Percentiles rank a stretch among this genome's conserved stretches.
phyloP scores from a whole-genome alignment of 2,797 vertebrate genomes.

The Balearica regulorum region DNA sequence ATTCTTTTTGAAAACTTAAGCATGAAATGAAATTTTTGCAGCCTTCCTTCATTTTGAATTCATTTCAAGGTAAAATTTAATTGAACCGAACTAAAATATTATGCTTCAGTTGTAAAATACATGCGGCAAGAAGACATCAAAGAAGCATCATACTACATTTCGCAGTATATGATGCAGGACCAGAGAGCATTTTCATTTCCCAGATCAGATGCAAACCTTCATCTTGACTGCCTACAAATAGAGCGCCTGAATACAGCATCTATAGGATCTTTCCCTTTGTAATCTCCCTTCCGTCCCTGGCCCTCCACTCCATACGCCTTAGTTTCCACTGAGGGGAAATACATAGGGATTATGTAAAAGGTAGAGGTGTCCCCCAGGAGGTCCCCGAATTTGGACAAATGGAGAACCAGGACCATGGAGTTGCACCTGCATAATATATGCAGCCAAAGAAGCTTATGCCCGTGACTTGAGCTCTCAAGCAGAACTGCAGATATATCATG shows the following conservation, averaged over 20 bases:
- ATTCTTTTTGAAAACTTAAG: neutral
- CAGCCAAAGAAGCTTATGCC: neutral
- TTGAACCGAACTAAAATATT: neutral
- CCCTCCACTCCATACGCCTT: rapidly evolving
- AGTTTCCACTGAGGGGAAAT: neutral
- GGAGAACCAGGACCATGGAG: neutral
- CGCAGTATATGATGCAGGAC: rapidly evolving
- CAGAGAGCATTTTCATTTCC: neutral
- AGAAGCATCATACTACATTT: neutral
- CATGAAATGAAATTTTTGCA: neutral
- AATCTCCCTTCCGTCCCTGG: neutral
- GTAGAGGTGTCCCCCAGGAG: neutral
- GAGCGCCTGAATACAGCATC: neutral
- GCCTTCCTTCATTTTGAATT: neutral
- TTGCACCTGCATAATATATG: neutral
- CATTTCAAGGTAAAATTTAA: neutral
- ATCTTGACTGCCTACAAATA: neutral
- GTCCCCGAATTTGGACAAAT: neutral
- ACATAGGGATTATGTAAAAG: rapidly evolving
- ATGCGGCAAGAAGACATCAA: neutral
- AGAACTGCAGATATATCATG: neutral
- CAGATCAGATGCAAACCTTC: neutral
- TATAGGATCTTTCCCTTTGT: neutral
- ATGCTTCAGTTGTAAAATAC: neutral
- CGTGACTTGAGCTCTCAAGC: neutral